Conservation (phyloP, 2,113 vertebrate species). For the Calypte anna region DNA sequence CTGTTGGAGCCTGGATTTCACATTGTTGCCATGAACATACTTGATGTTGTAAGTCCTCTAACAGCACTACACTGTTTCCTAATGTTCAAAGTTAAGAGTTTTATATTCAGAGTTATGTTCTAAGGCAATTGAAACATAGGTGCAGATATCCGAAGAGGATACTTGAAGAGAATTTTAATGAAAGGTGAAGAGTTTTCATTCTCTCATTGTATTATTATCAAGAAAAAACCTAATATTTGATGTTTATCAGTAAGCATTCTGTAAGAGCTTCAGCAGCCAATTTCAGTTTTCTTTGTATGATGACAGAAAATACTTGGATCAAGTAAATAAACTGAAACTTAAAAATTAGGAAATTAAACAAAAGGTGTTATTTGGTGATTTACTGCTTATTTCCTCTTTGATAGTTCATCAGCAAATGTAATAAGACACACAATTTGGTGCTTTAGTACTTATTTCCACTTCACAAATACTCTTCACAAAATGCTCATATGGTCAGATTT, state of each 20-base stretch:
- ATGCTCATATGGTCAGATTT: neutral
- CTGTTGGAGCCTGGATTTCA: neutral
- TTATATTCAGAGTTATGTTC: neutral
- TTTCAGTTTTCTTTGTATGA: neutral
- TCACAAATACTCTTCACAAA: neutral
- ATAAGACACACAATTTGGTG: neutral
- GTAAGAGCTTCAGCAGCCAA: neutral
- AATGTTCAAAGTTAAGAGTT: neutral
- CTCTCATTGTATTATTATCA: neutral
- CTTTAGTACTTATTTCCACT: neutral
- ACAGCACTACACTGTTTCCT: neutral
- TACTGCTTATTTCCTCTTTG: neutral
- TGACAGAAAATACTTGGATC: neutral
- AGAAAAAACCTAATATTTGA: neutral
- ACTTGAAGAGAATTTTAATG: neutral
- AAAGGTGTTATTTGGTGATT: neutral
- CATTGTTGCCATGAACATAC: neutral
- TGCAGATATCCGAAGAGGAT: neutral
- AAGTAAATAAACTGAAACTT: neutral
- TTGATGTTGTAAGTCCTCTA: neutral
- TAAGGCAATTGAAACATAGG: neutral
- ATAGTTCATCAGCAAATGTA: neutral
- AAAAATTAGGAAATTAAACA: neutral
- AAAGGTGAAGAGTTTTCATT: neutral
- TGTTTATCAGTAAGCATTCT: neutral